Base-by-base conservation (phyloP, 2,888 invertebrate species). In the Dicycla oo region DNA sequence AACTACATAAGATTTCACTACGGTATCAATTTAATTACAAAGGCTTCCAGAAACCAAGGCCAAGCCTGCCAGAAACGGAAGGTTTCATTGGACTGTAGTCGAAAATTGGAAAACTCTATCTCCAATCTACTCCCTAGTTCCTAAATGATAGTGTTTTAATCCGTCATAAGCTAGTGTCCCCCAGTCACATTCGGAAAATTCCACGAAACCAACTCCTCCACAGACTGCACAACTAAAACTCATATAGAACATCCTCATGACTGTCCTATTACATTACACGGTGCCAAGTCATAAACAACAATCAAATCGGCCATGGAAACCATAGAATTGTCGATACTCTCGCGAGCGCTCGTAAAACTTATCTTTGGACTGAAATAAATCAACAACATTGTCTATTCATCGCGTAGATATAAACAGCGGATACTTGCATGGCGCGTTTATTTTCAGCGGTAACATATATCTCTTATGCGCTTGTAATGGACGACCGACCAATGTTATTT, bases 361-460 rank as follows among this genome's bases (percentile, higher is more conserved):
- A 82, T 84, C 77, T 82, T 65, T 73, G 61, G 77, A 57, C 69
- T 20, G 65, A 75, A 78, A 87, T 88, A 88, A 87, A 88, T 88
- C 87, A 88, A 86, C 87, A 84, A 82, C 87, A 84, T 84, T 86
- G 87, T 88, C 82, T 81, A 82, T 87, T 83, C 83, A 83, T 68
- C 75, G 74, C 75, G 72, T 73, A 85, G 85, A 87, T 89, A 89
- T 56, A 90, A 89, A 89, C 57, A 18, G 64, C 73, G 64, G 61
- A 75, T 89, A 87, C 87, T 90, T 89, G 88, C 82, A 82, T 85
- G 72, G 65, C 51, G 63, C 70, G 76, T 73, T 78, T 90, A 90
- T 90, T 91, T 88, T 88, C 61, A 85, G 87, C 78, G 76, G 68
- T 86, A n/a, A n/a, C n/a, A n/a, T 87, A 85, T 84, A 76, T 78